Conservation (phyloP, 2,888 invertebrate genomes). For the Chloroclystis v-ata region DNA sequence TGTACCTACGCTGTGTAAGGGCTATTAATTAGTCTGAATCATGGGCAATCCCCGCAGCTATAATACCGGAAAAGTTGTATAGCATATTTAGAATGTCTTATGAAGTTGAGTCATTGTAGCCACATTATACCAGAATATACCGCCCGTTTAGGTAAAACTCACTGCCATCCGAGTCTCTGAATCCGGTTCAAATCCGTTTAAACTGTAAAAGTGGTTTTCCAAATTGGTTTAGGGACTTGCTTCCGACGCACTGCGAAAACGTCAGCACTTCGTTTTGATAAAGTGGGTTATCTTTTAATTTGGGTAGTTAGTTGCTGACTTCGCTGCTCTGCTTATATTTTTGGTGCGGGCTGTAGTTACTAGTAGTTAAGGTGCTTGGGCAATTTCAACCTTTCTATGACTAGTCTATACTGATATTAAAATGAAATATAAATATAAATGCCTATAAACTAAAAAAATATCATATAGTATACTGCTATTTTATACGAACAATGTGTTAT, state of each 20-base stretch:
- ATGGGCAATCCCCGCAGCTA: too few species aligned
- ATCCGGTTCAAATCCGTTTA: slow-evolving; percentile 31
- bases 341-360: slow-evolving; percentile 46
- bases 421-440: neutral
- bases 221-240: slow-evolving; percentile 44
- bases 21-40: too few species aligned
- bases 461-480: slow-evolving; percentile 12
- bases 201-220: slow-evolving; percentile 24
- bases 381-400: slow-evolving; percentile 13
- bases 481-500: neutral
- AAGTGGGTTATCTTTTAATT: slow-evolving; percentile 21
- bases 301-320: slow-evolving; percentile 30
- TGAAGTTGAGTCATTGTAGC: too few species aligned
- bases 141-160: too few species aligned
- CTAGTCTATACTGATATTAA: neutral
- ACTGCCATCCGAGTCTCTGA: neutral
- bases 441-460: neutral
- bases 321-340: slow-evolving; percentile 24
- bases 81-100: too few species aligned
- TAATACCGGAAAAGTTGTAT: too few species aligned
- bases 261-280: slow-evolving; percentile 32
- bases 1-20: too few species aligned
- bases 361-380: slow-evolving; percentile 36
- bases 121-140: neutral
- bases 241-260: slow-evolving; percentile 42